These are phyloP conservation scores for Sakesphorus luctuosus DNA, from an alignment of 2,113 vertebrate genomes.

Conservation along the genomic window DNA sequence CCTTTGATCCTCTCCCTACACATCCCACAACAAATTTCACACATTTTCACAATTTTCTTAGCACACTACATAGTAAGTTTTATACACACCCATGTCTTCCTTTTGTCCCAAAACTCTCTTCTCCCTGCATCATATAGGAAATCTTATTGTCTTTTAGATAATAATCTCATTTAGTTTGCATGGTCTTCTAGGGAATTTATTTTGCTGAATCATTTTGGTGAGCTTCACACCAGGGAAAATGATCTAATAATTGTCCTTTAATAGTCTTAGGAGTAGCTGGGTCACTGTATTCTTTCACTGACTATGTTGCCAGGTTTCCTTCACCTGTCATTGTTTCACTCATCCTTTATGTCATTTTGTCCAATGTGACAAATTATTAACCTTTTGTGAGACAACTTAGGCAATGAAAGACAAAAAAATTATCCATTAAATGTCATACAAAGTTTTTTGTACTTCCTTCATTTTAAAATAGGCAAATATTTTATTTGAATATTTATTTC, in stretches of 20 bases:
- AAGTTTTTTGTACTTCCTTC: fast-evolving
- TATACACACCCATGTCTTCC: neutral
- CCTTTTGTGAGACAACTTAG: neutral
- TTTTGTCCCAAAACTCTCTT: neutral
- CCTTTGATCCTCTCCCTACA: neutral
- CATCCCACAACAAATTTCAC: neutral
- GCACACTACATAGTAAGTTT: neutral
- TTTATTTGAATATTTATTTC: neutral
- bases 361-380: neutral
- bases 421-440: neutral
- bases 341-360: neutral
- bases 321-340: neutral
- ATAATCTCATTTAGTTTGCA: neutral
- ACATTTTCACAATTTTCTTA: neutral
- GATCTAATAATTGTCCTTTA: neutral
- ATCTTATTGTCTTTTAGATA: neutral
- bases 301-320: neutral
- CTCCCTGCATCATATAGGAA: neutral
- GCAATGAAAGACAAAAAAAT: neutral
- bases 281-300: neutral
- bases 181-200: neutral
- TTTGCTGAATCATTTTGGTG: neutral
- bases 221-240: neutral
- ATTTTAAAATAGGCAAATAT: neutral
- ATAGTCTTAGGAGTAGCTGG: neutral